These are phyloP conservation scores for Thamnophis sirtalis DNA, from an alignment of 2,113 vertebrate genomes.

Conservation along the genomic window DNA sequence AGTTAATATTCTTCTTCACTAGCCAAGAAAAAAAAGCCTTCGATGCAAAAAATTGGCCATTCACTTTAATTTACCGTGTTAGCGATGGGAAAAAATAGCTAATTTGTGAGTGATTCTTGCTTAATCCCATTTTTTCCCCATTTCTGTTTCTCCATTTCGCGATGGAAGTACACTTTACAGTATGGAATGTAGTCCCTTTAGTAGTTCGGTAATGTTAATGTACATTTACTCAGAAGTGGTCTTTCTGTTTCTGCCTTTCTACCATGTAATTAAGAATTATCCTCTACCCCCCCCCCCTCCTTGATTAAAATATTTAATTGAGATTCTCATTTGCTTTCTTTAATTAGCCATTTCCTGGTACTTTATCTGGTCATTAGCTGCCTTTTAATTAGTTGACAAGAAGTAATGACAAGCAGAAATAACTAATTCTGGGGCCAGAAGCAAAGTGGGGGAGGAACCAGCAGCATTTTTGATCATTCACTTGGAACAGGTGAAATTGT, in stretches of 20 bases:
- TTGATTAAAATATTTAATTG: neutral
- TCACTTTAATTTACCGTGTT: neutral
- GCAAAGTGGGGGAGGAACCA: neutral
- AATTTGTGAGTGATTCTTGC: neutral
- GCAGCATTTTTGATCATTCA: neutral
- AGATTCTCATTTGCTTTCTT: neutral
- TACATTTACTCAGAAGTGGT: neutral
- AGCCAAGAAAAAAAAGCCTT: neutral
- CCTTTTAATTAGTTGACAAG: neutral
- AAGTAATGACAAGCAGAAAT: neutral
- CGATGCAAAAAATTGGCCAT: neutral
- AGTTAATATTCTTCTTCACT: neutral
- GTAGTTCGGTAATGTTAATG: neutral
- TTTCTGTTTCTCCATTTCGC: neutral
- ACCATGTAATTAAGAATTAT: neutral
- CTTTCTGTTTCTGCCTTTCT: neutral
- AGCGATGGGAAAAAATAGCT: neutral
- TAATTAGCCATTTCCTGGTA: neutral
- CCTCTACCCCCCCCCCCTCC: neutral
- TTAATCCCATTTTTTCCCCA: neutral
- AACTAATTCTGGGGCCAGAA: neutral
- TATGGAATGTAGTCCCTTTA: neutral
- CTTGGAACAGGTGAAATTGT: neutral
- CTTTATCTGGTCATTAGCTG: neutral
- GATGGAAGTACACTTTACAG: neutral